phyloP scores from a whole-genome alignment of 2,113 vertebrate species.

The Ptyas mucosa region DNA sequence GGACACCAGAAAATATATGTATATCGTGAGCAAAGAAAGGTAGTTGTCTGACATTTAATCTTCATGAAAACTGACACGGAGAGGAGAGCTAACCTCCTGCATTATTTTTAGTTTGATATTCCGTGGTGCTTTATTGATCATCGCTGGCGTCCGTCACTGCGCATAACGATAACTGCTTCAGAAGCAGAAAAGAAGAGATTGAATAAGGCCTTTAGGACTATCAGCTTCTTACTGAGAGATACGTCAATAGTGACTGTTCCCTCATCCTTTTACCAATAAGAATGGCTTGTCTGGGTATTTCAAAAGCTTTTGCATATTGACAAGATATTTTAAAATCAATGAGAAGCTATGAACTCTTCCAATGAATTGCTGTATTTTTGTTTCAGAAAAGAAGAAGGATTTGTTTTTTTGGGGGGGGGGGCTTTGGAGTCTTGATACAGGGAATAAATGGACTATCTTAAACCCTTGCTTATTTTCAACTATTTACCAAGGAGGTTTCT shows the following conservation, averaged over 20 bases:
- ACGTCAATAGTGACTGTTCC: conserved; percentile 20
- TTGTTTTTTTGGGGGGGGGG: no score
- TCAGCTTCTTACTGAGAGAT: conserved; percentile 12
- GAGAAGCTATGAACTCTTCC: conserved; percentile 15
- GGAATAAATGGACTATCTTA: background rate
- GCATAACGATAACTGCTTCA: conserved; percentile 13
- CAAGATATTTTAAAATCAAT: background rate
- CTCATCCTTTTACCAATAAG: background rate
- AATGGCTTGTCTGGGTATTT: conserved; percentile 29
- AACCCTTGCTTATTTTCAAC: background rate
- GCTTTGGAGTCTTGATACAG: background rate
- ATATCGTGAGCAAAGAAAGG: background rate
- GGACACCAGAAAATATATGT: background rate
- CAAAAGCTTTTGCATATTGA: conserved; percentile 26
- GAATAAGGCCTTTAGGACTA: conserved; percentile 27
- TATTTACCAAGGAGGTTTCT: fast-evolving
- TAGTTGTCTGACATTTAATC: conserved; percentile 23
- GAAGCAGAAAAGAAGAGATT: conserved; percentile 21
- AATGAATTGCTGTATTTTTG: background rate
- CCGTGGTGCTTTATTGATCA: conserved; percentile 45
- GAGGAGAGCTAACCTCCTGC: conserved; percentile 9
- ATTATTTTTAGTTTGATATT: conserved; percentile 35
- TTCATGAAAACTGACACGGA: conserved; percentile 33
- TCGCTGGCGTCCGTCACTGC: fast-evolving
- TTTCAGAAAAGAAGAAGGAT: background rate